Evolutionary conservation across 2,113 vertebrate genomes (phyloP), one percentile per base, ranked within the genome.

Genomic region (Struthio camelus): DNA sequence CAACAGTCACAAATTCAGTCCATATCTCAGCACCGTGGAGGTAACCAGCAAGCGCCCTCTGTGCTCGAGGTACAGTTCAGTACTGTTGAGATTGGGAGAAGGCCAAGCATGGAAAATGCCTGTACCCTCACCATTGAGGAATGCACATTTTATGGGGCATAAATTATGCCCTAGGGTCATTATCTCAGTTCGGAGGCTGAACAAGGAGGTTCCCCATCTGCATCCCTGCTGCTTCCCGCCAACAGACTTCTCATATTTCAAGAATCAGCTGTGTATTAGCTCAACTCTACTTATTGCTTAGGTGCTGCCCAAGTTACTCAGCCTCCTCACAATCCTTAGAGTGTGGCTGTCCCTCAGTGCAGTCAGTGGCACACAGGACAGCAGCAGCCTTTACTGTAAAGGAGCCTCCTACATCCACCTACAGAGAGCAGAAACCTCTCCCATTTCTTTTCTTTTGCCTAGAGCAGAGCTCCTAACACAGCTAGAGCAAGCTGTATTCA

Each of bases 211-310:
- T 87, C 7, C 51, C 17, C 16, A 17, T n/a, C 50, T 81, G 17
- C 13, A 81, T 10, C 0, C 6, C 25, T 36, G 7, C 6, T 53
- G 19, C 7, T 78, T 80, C 15, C 54, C 28, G 11, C 10, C 9
- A 89, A 59, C 46, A 72, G 80, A 30, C 6, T 25, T 61, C 73
- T n/a, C n/a, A 66, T 16, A 11, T 67, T 67, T 62, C 51, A 67
- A 73, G 27, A 82, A 4, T 3, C 10, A 4, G 10, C n/a, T 28
- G 4, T 46, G 10, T 14, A 28, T 76, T 66, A 56, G 14, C 54
- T 77, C 46, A 34, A 62, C 71, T 10, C 4, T 54, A 66, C 11
- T 69, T 66, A 27, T 10, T 16, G 23, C 11, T 70, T 0, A 0
- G 18, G 34, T 42, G 6, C 17, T 81, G 46, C 42, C 30, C 30